phyloP scores from a whole-genome alignment of 2,888 invertebrate species.

The Mythimna pallens region DNA sequence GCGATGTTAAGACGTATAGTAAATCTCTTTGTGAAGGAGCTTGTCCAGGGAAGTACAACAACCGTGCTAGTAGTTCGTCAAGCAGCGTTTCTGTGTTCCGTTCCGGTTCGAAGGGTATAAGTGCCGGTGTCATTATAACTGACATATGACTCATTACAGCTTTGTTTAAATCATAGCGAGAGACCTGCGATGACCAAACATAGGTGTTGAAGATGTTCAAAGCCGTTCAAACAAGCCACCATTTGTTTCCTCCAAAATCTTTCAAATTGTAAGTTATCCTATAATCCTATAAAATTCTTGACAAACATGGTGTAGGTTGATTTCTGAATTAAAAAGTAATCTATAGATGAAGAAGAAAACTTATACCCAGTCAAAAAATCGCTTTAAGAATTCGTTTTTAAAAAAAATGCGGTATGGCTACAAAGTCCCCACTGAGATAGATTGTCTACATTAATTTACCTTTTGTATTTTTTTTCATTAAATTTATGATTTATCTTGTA shows the following conservation, averaged over 20 bases:
- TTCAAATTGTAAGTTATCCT: too few species aligned
- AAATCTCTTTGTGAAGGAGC: slow-evolving; percentile 14
- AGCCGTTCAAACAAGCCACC: too few species aligned
- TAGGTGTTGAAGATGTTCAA: background rate
- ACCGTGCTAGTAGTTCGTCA: background rate
- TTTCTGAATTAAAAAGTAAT: background rate
- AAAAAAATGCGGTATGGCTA: too few species aligned
- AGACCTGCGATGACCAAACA: background rate
- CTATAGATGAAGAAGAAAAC: background rate
- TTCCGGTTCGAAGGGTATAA: slow-evolving; percentile 11
- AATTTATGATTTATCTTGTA: slow-evolving; percentile 25
- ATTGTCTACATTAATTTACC: background rate
- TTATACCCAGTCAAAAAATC: background rate
- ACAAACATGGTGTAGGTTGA: background rate
- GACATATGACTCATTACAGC: background rate
- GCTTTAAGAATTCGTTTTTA: background rate
- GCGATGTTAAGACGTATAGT: background rate
- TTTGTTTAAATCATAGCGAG: background rate
- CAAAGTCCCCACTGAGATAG: background rate
- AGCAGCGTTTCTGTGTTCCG: slow-evolving; percentile 8
- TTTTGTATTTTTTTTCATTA: slow-evolving; percentile 22
- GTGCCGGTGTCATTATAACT: background rate
- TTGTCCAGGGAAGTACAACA: background rate
- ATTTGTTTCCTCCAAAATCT: too few species aligned
- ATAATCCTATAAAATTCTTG: background rate